These are phyloP conservation scores for Halictus ligatus DNA, from an alignment of 2,888 invertebrate genomes.

Conservation along the genomic window DNA sequence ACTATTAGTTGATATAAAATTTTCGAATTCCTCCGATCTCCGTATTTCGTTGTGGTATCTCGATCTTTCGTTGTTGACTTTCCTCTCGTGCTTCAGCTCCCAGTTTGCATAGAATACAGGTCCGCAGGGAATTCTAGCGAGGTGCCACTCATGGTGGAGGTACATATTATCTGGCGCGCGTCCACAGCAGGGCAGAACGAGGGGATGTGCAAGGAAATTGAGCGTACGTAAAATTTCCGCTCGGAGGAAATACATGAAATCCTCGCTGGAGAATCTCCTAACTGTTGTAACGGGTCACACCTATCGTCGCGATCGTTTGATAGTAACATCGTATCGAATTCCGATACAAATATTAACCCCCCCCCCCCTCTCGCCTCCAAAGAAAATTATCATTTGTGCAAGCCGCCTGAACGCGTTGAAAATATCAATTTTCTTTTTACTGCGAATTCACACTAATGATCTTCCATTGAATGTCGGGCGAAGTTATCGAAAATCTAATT, in stretches of 20 bases:
- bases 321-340: neutral
- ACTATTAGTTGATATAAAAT: too few species aligned
- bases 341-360: neutral
- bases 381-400: neutral
- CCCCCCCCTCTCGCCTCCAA: too few species aligned
- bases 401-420: neutral
- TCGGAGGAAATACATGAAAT: constrained; percentile 49
- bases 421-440: neutral
- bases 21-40: neutral
- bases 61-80: constrained; percentile 53
- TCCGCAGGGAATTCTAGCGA: constrained; percentile 72
- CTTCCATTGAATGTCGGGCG: neutral
- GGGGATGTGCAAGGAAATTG: constrained; percentile 54
- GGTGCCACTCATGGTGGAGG: constrained; percentile 69
- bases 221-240: constrained; percentile 63
- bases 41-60: constrained; percentile 24
- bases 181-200: constrained; percentile 21
- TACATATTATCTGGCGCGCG: constrained; percentile 61
- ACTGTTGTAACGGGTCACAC: constrained; percentile 1
- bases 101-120: constrained; percentile 76
- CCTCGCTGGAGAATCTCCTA: constrained; percentile 13
- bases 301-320: constrained; percentile 3
- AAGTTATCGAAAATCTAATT: neutral
- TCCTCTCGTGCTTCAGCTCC: constrained; percentile 40
- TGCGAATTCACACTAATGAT: neutral